Evolutionary conservation across 37 sponge, comb jelly and placozoan genomes (phyloP).

Genomic region (Axinella damicornis): DNA sequence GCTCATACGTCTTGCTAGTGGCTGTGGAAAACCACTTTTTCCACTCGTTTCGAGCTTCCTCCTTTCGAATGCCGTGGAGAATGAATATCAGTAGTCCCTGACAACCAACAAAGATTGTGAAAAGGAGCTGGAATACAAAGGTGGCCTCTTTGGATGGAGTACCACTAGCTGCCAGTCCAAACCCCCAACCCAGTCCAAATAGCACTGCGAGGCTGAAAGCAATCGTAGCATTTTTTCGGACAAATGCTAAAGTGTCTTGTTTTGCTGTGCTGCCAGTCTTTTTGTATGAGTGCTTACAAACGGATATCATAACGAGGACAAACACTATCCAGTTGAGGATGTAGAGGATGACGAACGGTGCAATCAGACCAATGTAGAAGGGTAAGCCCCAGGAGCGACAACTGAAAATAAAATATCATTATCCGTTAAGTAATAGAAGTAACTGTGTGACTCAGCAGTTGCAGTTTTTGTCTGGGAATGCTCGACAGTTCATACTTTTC

Average conservation of each 20-base stretch:
- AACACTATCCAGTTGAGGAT: conserved; percentile 52
- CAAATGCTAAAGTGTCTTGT: not conserved
- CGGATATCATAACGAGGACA: conserved; percentile 23
- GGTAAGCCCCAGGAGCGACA: conserved; percentile 34
- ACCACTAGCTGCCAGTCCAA: conserved; percentile 63
- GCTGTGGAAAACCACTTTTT: not conserved
- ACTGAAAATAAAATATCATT: conserved; percentile 21
- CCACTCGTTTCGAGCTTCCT: conserved; percentile 48
- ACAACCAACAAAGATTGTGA: conserved; percentile 50
- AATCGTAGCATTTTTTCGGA: conserved; percentile 25
- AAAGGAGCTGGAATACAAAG: conserved; percentile 33
- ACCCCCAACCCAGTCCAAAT: conserved; percentile 75
- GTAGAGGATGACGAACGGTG: conserved; percentile 17
- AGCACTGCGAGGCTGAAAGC: conserved; percentile 47
- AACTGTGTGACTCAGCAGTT: too few relatives aligned
- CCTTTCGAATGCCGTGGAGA: conserved; percentile 24
- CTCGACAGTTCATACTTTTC: too few relatives aligned
- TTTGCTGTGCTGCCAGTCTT: not conserved
- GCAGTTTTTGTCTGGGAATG: too few relatives aligned
- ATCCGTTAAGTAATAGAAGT: too few relatives aligned
- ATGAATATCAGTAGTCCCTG: conserved; percentile 54
- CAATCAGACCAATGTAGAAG: conserved; percentile 34
- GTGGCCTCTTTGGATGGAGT: not conserved
- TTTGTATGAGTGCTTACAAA: conserved; percentile 25
- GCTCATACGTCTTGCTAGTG: too few relatives aligned